A percentile compares a stretch with the other conserved stretches of the same genome.
These are phyloP conservation scores for Salpingus planirostris DNA, from an alignment of 2,888 invertebrate genomes.

Conservation along the genomic window DNA sequence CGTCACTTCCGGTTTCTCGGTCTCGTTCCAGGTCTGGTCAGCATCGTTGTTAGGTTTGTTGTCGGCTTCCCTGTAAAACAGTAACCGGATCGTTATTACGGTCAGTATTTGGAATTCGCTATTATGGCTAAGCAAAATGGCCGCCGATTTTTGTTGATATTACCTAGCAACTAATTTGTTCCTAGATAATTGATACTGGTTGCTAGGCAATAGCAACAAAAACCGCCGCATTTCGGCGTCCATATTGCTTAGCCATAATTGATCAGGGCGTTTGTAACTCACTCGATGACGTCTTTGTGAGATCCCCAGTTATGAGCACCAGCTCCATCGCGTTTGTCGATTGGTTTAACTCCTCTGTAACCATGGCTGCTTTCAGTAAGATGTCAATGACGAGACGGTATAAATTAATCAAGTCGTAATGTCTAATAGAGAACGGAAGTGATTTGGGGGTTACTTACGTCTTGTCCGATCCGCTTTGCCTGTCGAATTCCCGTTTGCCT, in stretches of 20 bases:
- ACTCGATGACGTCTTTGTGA: slow-evolving; percentile 82
- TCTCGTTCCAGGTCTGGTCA: slow-evolving; percentile 42
- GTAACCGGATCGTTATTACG: too few species aligned
- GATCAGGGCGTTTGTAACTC: slow-evolving; percentile 35
- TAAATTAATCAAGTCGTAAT: slow-evolving; percentile 2
- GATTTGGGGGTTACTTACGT: too few species aligned
- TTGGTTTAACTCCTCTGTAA: slow-evolving; percentile 76
- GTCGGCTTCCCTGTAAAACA: slow-evolving; percentile 32
- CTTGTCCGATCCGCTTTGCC: slow-evolving; percentile 91
- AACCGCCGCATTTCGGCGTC: too few species aligned
- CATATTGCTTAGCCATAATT: too few species aligned
- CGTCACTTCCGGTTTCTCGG: slow-evolving; percentile 41
- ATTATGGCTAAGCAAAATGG: too few species aligned
- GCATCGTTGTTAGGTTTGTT: slow-evolving; percentile 28
- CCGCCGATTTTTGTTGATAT: too few species aligned
- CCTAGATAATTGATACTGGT: too few species aligned
- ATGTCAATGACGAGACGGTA: slow-evolving; percentile 17
- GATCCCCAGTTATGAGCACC: slow-evolving; percentile 96
- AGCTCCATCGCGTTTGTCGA: slow-evolving; percentile 90
- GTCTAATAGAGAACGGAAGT: too few species aligned
- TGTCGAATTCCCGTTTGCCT: slow-evolving; percentile 88
- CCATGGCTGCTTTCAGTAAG: slow-evolving; percentile 44
- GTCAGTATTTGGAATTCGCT: too few species aligned
- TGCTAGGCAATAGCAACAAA: too few species aligned
- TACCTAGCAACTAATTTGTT: too few species aligned